Percentiles rank a stretch among this genome's conserved stretches.
Conservation (phyloP, 2,888 invertebrate species). For the Phortica okadai region DNA sequence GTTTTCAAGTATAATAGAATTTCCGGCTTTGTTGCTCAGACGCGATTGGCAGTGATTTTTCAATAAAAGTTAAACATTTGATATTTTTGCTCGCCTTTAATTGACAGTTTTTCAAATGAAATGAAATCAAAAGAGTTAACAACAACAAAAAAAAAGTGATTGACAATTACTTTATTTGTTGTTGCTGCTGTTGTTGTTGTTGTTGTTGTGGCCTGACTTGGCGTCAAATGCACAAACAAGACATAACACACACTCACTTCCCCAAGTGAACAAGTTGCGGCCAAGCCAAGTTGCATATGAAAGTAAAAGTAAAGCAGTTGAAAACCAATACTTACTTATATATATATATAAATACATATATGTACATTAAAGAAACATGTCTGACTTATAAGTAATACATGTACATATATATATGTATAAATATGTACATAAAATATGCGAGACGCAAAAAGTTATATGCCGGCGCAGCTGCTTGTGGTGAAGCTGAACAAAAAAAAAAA, state of each 20-base stretch:
- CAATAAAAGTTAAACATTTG: too few species aligned
- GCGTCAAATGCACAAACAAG: neutral
- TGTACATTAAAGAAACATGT: neutral
- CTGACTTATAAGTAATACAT: slow-evolving; percentile 18
- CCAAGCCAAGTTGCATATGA: slow-evolving; percentile 62
- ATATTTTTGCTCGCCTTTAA: too few species aligned
- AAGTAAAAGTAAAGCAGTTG: slow-evolving; percentile 67
- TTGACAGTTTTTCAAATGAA: too few species aligned
- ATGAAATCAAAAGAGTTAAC: too few species aligned
- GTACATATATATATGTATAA: neutral
- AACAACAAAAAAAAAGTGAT: too few species aligned
- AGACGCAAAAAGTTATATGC: neutral
- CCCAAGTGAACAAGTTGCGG: neutral
- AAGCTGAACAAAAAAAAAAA: neutral
- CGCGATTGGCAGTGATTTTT: too few species aligned
- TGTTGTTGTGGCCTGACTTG: neutral
- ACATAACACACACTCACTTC: slow-evolving; percentile 12
- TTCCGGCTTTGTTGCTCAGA: too few species aligned
- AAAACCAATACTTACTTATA: slow-evolving; percentile 54
- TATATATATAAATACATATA: slow-evolving; percentile 9
- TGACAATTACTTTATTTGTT: too few species aligned
- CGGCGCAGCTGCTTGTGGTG: slow-evolving; percentile 10
- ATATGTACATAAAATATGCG: slow-evolving; percentile 3
- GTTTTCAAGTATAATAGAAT: too few species aligned
- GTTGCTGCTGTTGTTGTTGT: too few species aligned